Conservation (phyloP, 2,888 invertebrate species). For the Sphaeridia pumilis region DNA sequence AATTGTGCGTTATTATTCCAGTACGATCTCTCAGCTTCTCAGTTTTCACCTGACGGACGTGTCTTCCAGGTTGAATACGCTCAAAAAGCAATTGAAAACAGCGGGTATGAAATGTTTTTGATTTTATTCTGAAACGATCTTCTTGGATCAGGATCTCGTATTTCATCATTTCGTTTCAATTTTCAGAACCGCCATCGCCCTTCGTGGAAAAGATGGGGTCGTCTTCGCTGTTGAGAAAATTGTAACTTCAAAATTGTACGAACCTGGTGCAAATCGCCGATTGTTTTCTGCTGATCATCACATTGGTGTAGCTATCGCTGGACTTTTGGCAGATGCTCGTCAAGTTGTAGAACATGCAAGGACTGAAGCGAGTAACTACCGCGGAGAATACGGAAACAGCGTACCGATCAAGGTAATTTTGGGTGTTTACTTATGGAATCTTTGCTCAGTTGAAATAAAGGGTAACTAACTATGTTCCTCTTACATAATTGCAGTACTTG, state of each 20-base stretch:
- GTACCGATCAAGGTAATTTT: slow-evolving; percentile 62
- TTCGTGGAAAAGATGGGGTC: slow-evolving; percentile 90
- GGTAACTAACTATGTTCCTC: slow-evolving; percentile 1
- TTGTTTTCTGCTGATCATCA: slow-evolving; percentile 87
- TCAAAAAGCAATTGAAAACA: slow-evolving; percentile 95
- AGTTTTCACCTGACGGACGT: slow-evolving; percentile 97
- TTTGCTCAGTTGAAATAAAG: not conserved
- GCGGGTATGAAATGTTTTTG: slow-evolving; percentile 52
- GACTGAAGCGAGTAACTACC: slow-evolving; percentile 86
- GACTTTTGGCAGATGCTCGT: slow-evolving; percentile 85
- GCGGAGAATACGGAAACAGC: slow-evolving; percentile 72
- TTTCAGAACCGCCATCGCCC: slow-evolving; percentile 73
- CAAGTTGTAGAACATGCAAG: slow-evolving; percentile 85
- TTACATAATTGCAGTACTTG: slow-evolving; percentile 51
- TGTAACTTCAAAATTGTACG: slow-evolving; percentile 83
- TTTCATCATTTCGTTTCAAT: not conserved
- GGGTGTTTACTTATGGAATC: not conserved
- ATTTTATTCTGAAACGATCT: not conserved
- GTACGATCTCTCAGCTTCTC: slow-evolving; percentile 99
- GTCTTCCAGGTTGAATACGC: slow-evolving; percentile 99
- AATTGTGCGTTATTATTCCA: slow-evolving; percentile 41
- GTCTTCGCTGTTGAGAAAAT: slow-evolving; percentile 97
- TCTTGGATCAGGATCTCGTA: not conserved
- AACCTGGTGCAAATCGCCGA: slow-evolving; percentile 78
- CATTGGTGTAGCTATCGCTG: slow-evolving; percentile 88